Conservation (phyloP, 1,140 invertebrate genomes). For the Drosophila littoralis region DNA sequence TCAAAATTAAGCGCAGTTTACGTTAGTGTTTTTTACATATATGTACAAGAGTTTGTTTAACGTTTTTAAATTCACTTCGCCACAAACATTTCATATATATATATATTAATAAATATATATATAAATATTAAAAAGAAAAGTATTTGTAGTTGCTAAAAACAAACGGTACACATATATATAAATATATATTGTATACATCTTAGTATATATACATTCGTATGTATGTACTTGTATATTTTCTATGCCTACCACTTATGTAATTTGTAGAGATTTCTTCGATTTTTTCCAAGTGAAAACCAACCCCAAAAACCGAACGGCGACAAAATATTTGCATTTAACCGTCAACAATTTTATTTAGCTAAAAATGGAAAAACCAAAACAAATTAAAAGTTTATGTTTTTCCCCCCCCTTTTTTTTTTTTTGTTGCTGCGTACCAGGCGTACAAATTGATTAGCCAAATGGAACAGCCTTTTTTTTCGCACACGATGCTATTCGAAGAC, state of each 20-base stretch:
- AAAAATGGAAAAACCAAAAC: constrained; percentile 33
- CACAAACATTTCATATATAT: constrained; percentile 36
- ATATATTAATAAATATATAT: constrained; percentile 45
- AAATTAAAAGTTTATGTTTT: constrained; percentile 34
- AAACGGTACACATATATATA: constrained; percentile 61
- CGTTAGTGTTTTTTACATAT: constrained; percentile 29
- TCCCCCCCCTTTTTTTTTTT: not conserved
- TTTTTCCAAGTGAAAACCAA: constrained; percentile 54
- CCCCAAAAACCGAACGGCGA: constrained; percentile 24
- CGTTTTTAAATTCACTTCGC: constrained; percentile 40
- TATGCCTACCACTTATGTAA: constrained; percentile 83
- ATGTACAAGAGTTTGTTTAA: constrained; percentile 41
- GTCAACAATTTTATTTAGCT: constrained; percentile 50
- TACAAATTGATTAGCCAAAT: constrained; percentile 24
- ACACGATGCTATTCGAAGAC: constrained; percentile 12
- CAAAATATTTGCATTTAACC: constrained; percentile 65
- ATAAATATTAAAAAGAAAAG: constrained; percentile 58
- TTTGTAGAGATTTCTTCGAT: constrained; percentile 78
- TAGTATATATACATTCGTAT: constrained; percentile 76
- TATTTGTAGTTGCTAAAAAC: constrained; percentile 79
- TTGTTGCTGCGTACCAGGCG: constrained; percentile 19
- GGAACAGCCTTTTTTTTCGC: constrained; percentile 20
- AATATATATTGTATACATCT: constrained; percentile 61
- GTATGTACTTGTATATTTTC: constrained; percentile 83
- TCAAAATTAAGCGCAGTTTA: constrained; percentile 34